Evolutionary conservation across 1,140 invertebrate genomes (phyloP).

Genomic region (Drosophila suzukii): DNA sequence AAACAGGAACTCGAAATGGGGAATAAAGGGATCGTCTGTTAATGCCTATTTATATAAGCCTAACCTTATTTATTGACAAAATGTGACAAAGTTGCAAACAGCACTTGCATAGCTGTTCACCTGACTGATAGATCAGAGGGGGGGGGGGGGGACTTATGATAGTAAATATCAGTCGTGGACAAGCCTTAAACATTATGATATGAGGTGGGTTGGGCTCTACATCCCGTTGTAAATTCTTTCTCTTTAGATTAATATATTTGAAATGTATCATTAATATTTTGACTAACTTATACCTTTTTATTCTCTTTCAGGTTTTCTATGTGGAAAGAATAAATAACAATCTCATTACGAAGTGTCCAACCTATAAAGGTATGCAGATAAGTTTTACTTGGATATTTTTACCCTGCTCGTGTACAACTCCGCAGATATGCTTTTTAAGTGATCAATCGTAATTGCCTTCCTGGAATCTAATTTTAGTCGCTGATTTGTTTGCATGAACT

Average conservation of each 20-base stretch:
- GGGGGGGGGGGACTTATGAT: background rate
- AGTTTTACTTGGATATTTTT: background rate
- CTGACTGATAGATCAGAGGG: slow-evolving; percentile 8
- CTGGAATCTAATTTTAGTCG: slow-evolving; percentile 24
- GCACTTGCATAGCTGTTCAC: slow-evolving; percentile 24
- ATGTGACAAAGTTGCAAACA: slow-evolving; percentile 14
- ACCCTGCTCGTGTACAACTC: background rate
- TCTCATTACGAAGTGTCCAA: background rate
- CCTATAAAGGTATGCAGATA: background rate
- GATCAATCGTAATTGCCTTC: slow-evolving; percentile 9
- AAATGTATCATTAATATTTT: background rate
- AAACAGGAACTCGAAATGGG: slow-evolving; percentile 9
- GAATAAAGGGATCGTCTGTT: slow-evolving; percentile 21
- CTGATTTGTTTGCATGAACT: slow-evolving; percentile 38
- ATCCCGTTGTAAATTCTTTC: background rate
- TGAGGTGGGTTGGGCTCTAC: background rate
- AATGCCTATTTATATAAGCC: slow-evolving; percentile 1
- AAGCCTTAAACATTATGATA: slow-evolving; percentile 5
- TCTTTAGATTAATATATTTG: background rate
- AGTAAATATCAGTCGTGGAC: slow-evolving; percentile 8
- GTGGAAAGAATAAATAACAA: background rate
- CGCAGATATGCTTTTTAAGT: slow-evolving; percentile 5
- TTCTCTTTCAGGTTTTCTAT: slow-evolving; percentile 1
- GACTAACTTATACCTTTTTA: background rate
- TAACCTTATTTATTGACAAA: slow-evolving; percentile 3